phyloP scores from a whole-genome alignment of 2,888 invertebrate species.

The Drosophila melanosoma region DNA sequence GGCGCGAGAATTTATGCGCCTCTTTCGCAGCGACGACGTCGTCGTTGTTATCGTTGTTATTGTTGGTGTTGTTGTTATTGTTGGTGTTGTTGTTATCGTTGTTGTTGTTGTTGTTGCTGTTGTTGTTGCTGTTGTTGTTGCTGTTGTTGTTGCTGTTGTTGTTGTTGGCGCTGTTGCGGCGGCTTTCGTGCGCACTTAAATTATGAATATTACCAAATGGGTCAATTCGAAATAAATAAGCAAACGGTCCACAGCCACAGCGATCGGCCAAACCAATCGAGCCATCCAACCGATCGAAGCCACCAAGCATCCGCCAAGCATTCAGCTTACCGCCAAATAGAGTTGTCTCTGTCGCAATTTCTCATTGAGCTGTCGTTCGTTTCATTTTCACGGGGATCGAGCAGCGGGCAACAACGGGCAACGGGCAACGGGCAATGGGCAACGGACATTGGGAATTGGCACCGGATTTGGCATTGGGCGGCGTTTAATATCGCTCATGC shows the following conservation, averaged over 20 bases:
- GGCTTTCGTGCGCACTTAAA: constrained; percentile 78
- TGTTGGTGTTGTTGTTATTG: constrained; percentile 34
- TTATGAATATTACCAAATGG: constrained; percentile 85
- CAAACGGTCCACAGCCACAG: constrained; percentile 37
- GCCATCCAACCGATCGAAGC: constrained; percentile 7
- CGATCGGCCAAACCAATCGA: constrained; percentile 11
- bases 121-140: constrained; percentile 36
- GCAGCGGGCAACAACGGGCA: not conserved
- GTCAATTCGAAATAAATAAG: constrained; percentile 84
- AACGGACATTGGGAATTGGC: not conserved
- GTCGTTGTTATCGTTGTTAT: constrained; percentile 31
- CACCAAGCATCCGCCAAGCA: constrained; percentile 3
- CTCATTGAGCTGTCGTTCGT: constrained; percentile 78
- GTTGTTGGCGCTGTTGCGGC: constrained; percentile 49
- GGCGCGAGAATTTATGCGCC: constrained; percentile 82
- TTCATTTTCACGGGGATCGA: constrained; percentile 29
- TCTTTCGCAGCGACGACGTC: constrained; percentile 68
- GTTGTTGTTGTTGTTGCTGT: constrained; percentile 29
- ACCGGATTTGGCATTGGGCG: constrained; percentile 63
- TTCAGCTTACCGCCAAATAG: constrained; percentile 66
- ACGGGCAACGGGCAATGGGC: not conserved
- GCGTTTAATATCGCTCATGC: constrained; percentile 79
- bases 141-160: constrained; percentile 34
- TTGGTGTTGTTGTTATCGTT: constrained; percentile 34
- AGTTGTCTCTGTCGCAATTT: constrained; percentile 82